Percentiles rank a stretch among this genome's conserved stretches.
Evolutionary conservation across 2,797 vertebrate species (phyloP).

Genomic region (Pseudochromis fuscus): DNA sequence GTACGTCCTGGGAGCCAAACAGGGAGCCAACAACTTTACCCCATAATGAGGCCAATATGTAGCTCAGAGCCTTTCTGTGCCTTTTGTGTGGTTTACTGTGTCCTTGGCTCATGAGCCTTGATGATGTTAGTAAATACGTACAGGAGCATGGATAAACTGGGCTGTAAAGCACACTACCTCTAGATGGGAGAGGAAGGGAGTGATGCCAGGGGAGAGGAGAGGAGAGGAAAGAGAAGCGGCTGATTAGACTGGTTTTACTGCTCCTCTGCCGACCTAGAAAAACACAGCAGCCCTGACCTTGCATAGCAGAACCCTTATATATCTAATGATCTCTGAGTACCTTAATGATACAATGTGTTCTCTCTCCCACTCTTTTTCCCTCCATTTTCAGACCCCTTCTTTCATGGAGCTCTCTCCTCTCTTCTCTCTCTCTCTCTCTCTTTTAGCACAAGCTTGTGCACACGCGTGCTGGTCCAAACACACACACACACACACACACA

Average conservation of each 20-base stretch:
- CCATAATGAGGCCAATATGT: slow-evolving; percentile 76
- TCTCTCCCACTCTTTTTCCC: slow-evolving; percentile 68
- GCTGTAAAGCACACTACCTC: slow-evolving; percentile 74
- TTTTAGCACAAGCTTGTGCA: slow-evolving; percentile 66
- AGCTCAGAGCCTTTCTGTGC: slow-evolving; percentile 66
- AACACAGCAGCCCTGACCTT: slow-evolving; percentile 84
- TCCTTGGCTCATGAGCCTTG: slow-evolving; percentile 78
- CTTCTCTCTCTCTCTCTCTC: slow-evolving; percentile 68
- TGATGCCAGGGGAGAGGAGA: slow-evolving; percentile 30
- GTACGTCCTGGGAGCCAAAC: slow-evolving; percentile 55
- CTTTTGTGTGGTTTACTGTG: slow-evolving; percentile 67
- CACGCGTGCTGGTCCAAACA: slow-evolving; percentile 41
- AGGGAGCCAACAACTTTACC: slow-evolving; percentile 68
- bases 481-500: slow-evolving; percentile 5
- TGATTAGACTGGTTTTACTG: slow-evolving; percentile 82
- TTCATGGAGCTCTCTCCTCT: slow-evolving; percentile 50
- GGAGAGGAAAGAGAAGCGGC: slow-evolving; percentile 63
- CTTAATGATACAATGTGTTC: slow-evolving; percentile 84
- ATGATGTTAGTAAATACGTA: slow-evolving; percentile 79
- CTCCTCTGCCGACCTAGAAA: slow-evolving; percentile 78
- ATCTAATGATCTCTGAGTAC: slow-evolving; percentile 87
- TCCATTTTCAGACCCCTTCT: slow-evolving; percentile 70
- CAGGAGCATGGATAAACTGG: slow-evolving; percentile 67
- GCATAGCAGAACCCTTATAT: slow-evolving; percentile 81
- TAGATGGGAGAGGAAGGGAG: slow-evolving; percentile 62